Evolutionary conservation across 2,888 invertebrate genomes (phyloP).

Genomic region (Sinodicranocentrus sp.): DNA sequence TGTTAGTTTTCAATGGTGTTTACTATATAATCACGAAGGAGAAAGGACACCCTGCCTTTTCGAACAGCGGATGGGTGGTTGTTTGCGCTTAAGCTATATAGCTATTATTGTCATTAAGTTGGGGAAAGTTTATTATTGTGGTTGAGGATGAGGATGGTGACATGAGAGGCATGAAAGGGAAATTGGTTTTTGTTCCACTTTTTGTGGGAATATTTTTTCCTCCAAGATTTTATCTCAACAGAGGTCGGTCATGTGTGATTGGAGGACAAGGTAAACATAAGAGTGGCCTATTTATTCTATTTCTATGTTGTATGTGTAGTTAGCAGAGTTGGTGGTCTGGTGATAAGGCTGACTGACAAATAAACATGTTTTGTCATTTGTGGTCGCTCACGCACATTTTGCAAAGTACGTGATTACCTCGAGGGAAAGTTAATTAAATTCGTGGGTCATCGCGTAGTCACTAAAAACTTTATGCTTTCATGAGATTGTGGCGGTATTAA

Average conservation of each 20-base stretch:
- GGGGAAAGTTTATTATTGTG: constrained; percentile 19
- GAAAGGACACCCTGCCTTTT: neutral
- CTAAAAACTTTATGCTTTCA: too few relatives aligned
- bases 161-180: neutral
- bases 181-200: constrained; percentile 5
- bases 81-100: neutral
- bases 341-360: too few relatives aligned
- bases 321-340: too few relatives aligned
- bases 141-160: neutral
- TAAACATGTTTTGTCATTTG: too few relatives aligned
- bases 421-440: constrained; percentile 29
- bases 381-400: constrained; percentile 8
- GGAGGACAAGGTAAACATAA: too few relatives aligned
- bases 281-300: too few relatives aligned
- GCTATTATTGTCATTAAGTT: constrained; percentile 7
- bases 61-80: neutral
- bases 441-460: neutral
- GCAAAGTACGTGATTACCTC: constrained; percentile 12
- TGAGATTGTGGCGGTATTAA: too few relatives aligned
- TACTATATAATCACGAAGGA: neutral
- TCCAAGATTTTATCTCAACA: neutral
- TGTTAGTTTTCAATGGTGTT: constrained; percentile 40
- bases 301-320: too few relatives aligned
- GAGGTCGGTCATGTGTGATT: too few relatives aligned
- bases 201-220: neutral